Conservation (phyloP, 2,888 invertebrate species). For the Megaustenia siamemsis region DNA sequence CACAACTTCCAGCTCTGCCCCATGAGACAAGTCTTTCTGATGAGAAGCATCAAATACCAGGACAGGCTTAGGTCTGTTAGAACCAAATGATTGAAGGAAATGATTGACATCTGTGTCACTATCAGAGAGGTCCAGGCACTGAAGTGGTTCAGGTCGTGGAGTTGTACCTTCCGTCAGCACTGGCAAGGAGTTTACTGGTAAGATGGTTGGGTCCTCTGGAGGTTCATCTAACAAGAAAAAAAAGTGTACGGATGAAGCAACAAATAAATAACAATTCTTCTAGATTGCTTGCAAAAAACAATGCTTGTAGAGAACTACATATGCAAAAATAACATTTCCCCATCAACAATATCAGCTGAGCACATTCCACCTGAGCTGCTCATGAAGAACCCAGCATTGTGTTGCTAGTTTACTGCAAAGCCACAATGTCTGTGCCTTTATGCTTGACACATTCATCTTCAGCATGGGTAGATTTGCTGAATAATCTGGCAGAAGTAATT, state of each 20-base stretch:
- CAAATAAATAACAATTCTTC: neutral
- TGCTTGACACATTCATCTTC: no score
- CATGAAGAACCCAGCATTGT: no score
- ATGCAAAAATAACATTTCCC: no score
- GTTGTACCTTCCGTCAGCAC: conserved; percentile 61
- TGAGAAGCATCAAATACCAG: conserved; percentile 68
- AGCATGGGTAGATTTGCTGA: no score
- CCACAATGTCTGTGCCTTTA: no score
- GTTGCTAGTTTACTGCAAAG: no score
- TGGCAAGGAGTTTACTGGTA: conserved; percentile 61
- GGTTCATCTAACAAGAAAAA: conserved; percentile 20
- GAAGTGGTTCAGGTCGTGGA: conserved; percentile 59
- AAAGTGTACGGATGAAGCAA: neutral
- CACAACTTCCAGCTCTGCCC: conserved; percentile 68
- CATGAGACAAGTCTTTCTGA: conserved; percentile 57
- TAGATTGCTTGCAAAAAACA: no score
- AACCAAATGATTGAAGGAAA: neutral
- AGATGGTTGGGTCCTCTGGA: conserved; percentile 33
- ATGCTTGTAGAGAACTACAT: no score
- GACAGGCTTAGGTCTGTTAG: conserved; percentile 49
- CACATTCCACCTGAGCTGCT: no score
- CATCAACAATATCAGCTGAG: no score
- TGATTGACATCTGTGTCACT: conserved; percentile 56
- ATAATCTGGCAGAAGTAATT: no score
- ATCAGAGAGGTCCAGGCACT: conserved; percentile 67